Evolutionary conservation across 2,888 invertebrate species (phyloP).

Genomic region (Physocephala rufipes): DNA sequence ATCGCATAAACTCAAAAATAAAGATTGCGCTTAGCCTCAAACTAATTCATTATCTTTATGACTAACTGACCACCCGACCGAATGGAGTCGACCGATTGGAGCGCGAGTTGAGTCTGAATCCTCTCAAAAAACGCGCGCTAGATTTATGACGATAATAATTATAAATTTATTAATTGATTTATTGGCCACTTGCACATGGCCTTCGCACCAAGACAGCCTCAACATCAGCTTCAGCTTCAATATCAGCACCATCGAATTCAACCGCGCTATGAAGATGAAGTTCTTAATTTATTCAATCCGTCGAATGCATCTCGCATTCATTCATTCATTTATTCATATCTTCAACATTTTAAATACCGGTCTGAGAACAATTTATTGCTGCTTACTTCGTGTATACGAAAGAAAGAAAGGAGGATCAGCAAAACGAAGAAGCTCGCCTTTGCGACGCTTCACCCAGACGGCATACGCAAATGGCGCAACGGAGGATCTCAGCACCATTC

Average conservation of each 20-base stretch:
- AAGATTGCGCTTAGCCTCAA: background rate
- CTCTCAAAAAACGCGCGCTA: slow-evolving; percentile 32
- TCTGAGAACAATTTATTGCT: slow-evolving; percentile 42
- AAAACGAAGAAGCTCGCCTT: slow-evolving; percentile 14
- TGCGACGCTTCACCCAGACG: slow-evolving; percentile 18
- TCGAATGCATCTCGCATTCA: slow-evolving; percentile 24
- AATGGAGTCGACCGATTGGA: slow-evolving; percentile 22
- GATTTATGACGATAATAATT: slow-evolving; percentile 63
- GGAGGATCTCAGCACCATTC: no score
- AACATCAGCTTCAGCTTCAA: slow-evolving; percentile 33
- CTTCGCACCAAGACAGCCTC: slow-evolving; percentile 15
- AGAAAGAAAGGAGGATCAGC: no score
- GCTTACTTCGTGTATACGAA: slow-evolving; percentile 28
- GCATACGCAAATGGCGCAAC: no score
- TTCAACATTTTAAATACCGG: slow-evolving; percentile 51
- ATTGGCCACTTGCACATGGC: slow-evolving; percentile 43
- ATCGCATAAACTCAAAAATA: no score
- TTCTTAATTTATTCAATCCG: slow-evolving; percentile 41
- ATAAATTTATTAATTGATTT: slow-evolving; percentile 62
- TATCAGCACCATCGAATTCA: slow-evolving; percentile 26
- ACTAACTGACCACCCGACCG: slow-evolving; percentile 31
- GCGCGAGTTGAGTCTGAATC: no score
- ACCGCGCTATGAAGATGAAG: slow-evolving; percentile 8
- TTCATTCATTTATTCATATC: slow-evolving; percentile 2
- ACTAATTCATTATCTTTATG: slow-evolving; percentile 13